Base-by-base conservation (phyloP, 2,797 vertebrate species). In the Acomys russatus region DNA sequence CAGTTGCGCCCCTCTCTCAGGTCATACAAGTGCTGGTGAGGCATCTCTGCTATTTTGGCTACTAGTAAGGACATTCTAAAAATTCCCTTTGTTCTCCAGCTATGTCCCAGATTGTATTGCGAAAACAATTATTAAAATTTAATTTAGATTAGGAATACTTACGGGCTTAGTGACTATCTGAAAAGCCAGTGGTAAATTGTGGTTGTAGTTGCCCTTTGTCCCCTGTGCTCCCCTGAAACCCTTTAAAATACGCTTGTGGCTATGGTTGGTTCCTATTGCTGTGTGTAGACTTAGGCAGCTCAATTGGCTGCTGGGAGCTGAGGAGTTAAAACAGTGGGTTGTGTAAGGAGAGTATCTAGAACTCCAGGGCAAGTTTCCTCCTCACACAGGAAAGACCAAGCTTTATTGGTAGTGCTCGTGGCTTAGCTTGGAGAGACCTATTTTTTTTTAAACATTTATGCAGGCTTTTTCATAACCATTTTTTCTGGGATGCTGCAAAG, bases 61-160 rank as follows among this genome's bases (percentile, higher is more conserved):
- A 70, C 71, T 64, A 38, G 54, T 84, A 23, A 91, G 85, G 84
- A 86, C 77, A 88, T 86, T 70, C 86, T 49, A 73, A 35, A n/a
- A 68, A 74, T 70, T 95, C 33, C 76, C 56, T 33, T 85, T 88
- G 51, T 38, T 80, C 38, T 95, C 54, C 49, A 61, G 54, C 44
- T 12, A 1, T 79, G 68, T 74, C 76, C 63, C 66, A 91, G 35
- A 22, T 79, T 90, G 28, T 33, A 79, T 91, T 23, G 83, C 68
- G 56, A n/a, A 94, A 96, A 95, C 61, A 17, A 77, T 44, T 82
- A 71, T 89, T 2, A 51, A 73, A 90, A 76, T 54, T 92, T 73
- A 94, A 85, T 77, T 96, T 74, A 86, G 70, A 73, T 80, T 89
- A 10, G n/a, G 85, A 84, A 70, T 61, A 68, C n/a, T 35, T 79